Conservation (phyloP, 2,113 vertebrate species). For the Urocitellus parryii region DNA sequence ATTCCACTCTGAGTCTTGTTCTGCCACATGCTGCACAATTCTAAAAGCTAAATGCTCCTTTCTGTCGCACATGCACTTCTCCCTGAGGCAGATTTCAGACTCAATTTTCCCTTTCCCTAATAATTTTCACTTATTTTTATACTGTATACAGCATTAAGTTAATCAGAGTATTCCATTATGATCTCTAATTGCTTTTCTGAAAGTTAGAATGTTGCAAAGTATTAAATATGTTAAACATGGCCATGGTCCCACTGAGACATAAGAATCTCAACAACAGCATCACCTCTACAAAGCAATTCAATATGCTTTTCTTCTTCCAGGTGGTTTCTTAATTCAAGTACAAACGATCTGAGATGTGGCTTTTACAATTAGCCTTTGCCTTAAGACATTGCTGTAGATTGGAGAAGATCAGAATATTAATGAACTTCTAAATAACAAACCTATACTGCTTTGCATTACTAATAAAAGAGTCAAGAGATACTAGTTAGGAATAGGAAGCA, state of each 20-base stretch:
- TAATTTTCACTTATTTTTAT: slow-evolving; percentile 75
- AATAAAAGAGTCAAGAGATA: not conserved
- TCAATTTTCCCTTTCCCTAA: slow-evolving; percentile 61
- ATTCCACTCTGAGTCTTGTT: slow-evolving; percentile 42
- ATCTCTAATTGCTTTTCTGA: slow-evolving; percentile 59
- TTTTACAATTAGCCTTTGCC: slow-evolving; percentile 61
- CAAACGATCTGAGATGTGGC: not conserved
- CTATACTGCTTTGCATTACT: slow-evolving; percentile 1
- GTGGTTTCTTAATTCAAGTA: not conserved
- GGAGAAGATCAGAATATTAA: slow-evolving; percentile 31
- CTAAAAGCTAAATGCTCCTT: slow-evolving; percentile 66
- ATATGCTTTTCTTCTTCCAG: not conserved
- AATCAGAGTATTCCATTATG: slow-evolving; percentile 62
- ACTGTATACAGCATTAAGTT: slow-evolving; percentile 58
- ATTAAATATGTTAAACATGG: slow-evolving; percentile 51
- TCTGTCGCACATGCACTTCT: not conserved
- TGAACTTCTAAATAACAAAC: slow-evolving; percentile 42
- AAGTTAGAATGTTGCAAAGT: slow-evolving; percentile 20
- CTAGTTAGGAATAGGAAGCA: not conserved
- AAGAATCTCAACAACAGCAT: not conserved
- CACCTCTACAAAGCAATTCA: not conserved
- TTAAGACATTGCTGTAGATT: slow-evolving; percentile 36
- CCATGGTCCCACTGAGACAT: not conserved
- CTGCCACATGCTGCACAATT: not conserved
- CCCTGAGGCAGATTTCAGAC: not conserved